These are phyloP conservation scores for Tachina fera DNA, from an alignment of 2,888 invertebrate species.

Conservation along the genomic window DNA sequence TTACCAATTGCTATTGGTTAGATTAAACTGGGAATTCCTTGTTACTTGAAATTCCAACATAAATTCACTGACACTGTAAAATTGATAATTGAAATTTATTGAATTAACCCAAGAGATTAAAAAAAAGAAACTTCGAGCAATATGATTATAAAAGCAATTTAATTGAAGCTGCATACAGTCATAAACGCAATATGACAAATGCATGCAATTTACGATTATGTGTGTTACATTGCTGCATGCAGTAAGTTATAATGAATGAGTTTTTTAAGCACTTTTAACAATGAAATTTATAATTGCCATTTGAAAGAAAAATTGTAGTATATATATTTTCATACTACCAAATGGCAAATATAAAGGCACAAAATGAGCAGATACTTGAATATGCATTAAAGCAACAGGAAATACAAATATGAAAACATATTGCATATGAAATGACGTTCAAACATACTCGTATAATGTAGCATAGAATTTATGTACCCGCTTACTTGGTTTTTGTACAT, in stretches of 20 bases:
- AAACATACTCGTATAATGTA: neutral
- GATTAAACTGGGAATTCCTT: no score
- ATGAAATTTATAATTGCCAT: conserved; percentile 56
- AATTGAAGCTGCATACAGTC: conserved; percentile 21
- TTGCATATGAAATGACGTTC: conserved; percentile 9
- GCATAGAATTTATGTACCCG: neutral
- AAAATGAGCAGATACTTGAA: conserved; percentile 40
- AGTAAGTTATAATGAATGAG: conserved; percentile 52
- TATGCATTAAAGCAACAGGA: conserved; percentile 59
- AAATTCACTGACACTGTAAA: no score
- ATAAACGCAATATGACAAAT: conserved; percentile 42
- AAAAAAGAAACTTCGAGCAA: neutral
- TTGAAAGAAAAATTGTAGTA: conserved; percentile 5
- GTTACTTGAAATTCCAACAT: no score
- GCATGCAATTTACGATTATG: conserved; percentile 25
- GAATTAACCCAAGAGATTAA: no score
- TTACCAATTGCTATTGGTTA: no score
- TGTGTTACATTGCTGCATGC: conserved; percentile 35
- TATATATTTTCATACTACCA: neutral
- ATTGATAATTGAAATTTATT: no score
- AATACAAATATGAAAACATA: conserved; percentile 49
- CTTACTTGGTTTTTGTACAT: neutral
- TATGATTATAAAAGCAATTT: neutral
- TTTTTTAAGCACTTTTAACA: conserved; percentile 51
- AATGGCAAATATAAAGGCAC: conserved; percentile 13